Evolutionary conservation across 2,888 invertebrate genomes (phyloP).

Genomic region (Sylvicola cinctus): DNA sequence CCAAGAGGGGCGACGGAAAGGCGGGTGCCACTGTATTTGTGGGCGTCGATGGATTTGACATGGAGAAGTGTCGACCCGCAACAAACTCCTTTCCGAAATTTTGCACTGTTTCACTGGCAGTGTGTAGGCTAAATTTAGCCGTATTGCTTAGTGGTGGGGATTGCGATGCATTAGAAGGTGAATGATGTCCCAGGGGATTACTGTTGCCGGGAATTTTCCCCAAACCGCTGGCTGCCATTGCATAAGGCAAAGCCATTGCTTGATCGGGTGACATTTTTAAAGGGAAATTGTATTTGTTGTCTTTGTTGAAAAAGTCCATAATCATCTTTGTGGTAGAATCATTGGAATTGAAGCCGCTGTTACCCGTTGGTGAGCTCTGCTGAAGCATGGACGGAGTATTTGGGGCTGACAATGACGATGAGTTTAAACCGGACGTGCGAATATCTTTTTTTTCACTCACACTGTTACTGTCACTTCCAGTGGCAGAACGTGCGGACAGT

Average conservation of each 20-base stretch:
- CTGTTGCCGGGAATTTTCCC: conserved; percentile 1
- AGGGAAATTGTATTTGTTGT: not conserved
- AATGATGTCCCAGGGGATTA: too few species aligned
- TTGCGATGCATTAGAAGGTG: conserved; percentile 1
- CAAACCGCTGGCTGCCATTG: not conserved
- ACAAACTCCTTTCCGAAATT: not conserved
- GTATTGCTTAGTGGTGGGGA: conserved; percentile 2
- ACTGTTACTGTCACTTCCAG: conserved; percentile 1
- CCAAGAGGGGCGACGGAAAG: conserved; percentile 5
- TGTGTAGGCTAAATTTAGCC: conserved; percentile 1
- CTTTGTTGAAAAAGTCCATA: not conserved
- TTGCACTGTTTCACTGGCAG: conserved; percentile 1
- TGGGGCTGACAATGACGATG: conserved; percentile 1
- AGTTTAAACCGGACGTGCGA: not conserved
- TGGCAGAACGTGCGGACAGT: conserved; percentile 33
- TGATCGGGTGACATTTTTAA: not conserved
- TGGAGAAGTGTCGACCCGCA: not conserved
- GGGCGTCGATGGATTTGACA: conserved; percentile 5
- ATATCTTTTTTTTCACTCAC: conserved; percentile 6
- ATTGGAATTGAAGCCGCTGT: conserved; percentile 1
- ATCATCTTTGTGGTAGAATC: not conserved
- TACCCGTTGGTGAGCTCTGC: too few species aligned
- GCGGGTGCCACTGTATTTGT: conserved; percentile 5
- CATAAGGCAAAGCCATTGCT: not conserved
- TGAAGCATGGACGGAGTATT: too few species aligned